Conservation (phyloP, 1,140 invertebrate species). For the Hyles euphorbiae region DNA sequence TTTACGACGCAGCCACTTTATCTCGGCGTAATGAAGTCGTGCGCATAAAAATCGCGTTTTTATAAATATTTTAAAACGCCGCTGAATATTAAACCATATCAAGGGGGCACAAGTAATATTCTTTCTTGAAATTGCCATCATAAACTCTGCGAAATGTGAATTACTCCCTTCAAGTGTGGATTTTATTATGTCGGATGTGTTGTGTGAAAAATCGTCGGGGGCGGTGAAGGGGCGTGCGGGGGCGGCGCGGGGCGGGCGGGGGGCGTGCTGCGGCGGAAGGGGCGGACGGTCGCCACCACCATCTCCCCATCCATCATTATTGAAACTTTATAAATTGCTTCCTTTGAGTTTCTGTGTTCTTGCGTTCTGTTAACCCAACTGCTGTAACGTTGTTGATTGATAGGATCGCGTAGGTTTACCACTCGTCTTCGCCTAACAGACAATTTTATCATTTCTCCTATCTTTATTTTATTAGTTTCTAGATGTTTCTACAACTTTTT, state of each 20-base stretch:
- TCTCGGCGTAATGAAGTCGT: slow-evolving; percentile 7
- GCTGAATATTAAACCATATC: slow-evolving; percentile 64
- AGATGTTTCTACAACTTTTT: too few species aligned
- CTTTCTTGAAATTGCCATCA: slow-evolving; percentile 58
- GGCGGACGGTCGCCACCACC: background rate
- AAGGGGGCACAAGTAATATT: slow-evolving; percentile 48
- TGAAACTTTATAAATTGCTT: slow-evolving; percentile 68
- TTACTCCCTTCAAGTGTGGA: slow-evolving; percentile 60
- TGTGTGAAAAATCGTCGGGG: slow-evolving; percentile 10
- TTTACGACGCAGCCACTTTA: slow-evolving; percentile 6
- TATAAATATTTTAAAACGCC: slow-evolving; percentile 65
- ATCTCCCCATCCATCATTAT: slow-evolving; percentile 51
- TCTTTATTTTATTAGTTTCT: too few species aligned
- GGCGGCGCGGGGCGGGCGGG: background rate
- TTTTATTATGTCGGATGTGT: slow-evolving; percentile 40
- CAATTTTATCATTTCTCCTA: too few species aligned
- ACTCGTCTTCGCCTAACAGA: too few species aligned
- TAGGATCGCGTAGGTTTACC: background rate
- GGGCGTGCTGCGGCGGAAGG: background rate
- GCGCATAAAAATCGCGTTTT: slow-evolving; percentile 12
- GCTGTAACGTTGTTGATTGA: background rate
- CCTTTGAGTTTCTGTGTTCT: slow-evolving; percentile 29
- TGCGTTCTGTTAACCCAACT: background rate
- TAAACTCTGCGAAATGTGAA: slow-evolving; percentile 59
- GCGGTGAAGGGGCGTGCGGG: background rate